Evolutionary conservation across 2,888 invertebrate species (phyloP), one percentile per base, ranked within the genome.

Genomic region (Thysanoteuthis rhombus): DNA sequence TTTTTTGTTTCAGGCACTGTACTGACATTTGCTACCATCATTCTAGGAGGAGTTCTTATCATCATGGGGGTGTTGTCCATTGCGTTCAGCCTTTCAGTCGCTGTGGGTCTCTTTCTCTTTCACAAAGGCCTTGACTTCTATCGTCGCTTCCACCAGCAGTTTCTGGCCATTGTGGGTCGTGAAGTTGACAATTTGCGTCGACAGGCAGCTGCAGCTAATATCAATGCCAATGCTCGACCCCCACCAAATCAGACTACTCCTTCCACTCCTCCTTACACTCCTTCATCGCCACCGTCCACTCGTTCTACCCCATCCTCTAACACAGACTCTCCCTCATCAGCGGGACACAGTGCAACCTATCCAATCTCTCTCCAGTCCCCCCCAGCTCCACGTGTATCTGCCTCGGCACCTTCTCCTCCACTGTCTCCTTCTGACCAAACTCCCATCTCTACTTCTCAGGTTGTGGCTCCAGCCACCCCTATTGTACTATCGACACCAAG

Each of bases 31-130:
- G 95, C 95, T n/a, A 94, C 95, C 28, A 22, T 96, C 10, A 58
- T 96, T n/a, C 94, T 96, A 32, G 95, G 95, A 28, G 95, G 94
- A 45, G 95, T 94, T 2, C 94, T 96, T n/a, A 95, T 95, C 91
- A 89, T 96, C 91, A 94, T 94, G 25, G 94, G 95, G 25, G 92
- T 95, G 32, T 92, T 95, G 40, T 95, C 96, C 1, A 47, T 95
- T 28, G 94, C 95, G 19, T 93, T 96, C 93, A 95, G 95, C 93
- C 40, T 93, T 32, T 95, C 95, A 58, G 89, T 95, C 4, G 94
- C 95, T 19, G 36, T 93, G 6, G 93, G 94, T n/a, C 94, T 93
- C 93, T 94, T 58, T 36, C 32, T 93, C 52, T 58, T 93, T 58
- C 93, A 58, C 32, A 93, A 93, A 58, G 52, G 93, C 45, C 36